Base-by-base conservation (phyloP, 1,140 invertebrate genomes). In the Spodoptera litura region DNA sequence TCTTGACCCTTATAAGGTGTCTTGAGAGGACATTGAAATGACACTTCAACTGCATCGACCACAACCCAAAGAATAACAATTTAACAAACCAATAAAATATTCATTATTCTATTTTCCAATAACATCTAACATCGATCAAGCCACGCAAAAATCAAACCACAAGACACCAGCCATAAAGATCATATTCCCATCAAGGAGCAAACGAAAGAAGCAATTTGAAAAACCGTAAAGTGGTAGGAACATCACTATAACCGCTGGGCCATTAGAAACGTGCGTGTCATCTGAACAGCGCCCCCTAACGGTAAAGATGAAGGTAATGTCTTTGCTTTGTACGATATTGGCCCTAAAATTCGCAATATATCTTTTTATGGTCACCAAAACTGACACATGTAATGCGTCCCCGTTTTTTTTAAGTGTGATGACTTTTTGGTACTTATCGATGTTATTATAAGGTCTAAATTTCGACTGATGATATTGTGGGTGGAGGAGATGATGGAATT, bases 281-380 rank as follows among this genome's bases (percentile, higher is more conserved):
- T 73, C 71, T 73, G 56, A 73, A 51, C 56, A 72, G 25, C 55
- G 27, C 35, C n/a, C n/a, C 52, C 53, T 8, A 49, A 38, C 38
- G 62, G 62, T 49, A 73, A 73, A 49, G 55, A 59, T 13, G 55
- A 31, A 13, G 55, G 38, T 73, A 49, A 73, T 73, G 55, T 73
- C 71, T 73, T 73, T 61, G 71, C 71, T 73, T 73, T 73, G 53
- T 72, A 11, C 25, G 71, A 58, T 73, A 73, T 73, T 73, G 71
- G 71, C 56, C 55, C 71, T 73, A 73, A 73, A 73, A 59, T 73
- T 12, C 49, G 53, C 56, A 25, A 73, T 73, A 73, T 59, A 59
- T 58, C 53, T 58, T 44, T 71, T 73, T 73, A 73, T 73, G 71
- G 13, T n/a, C 53, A 73, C 56, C 27, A 31, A 44, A 49, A 73